Base-by-base conservation (phyloP, 2,797 vertebrate genomes). In the Gobio occitaniae region DNA sequence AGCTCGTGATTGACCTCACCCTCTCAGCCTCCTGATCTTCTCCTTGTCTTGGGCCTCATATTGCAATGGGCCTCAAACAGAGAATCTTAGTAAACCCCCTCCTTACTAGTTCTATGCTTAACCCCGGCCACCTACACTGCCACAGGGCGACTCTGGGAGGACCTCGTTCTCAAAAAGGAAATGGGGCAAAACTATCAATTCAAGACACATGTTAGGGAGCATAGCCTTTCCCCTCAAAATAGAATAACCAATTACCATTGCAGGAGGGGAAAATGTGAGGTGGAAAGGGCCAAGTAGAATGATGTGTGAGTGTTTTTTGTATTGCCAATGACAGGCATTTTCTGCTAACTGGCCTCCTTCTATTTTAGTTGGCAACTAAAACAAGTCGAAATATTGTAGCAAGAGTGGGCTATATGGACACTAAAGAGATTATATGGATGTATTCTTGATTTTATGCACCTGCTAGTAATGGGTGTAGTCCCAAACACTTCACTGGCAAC, bases 71-170 rank as follows among this genome's bases (percentile, higher is more conserved):
- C 41, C 41, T 44, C 59, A 63, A 44, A 70, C 25, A 59, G 25
- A 44, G 61, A 52, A 25, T n/a, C 6, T 82, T 71, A 3, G 32
- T 77, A 80, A 87, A 83, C 48, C 59, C 54, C 44, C 70, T 44
- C 70, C 72, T 15, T 66, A 48, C 41, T 72, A 41, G 48, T 66
- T 59, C 38, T 3, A 4, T 52, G 44, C 75, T 89, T 82, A 78
- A 84, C 81, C 84, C 48, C 47, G 29, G 36, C 69, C 83, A 85
- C 76, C 66, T 78, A 69, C 69, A 87, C 72, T 76, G 82, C 82
- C 86, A 84, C 25, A 15, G 77, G 81, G 82, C 25, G 36, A 83
- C 66, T 79, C 11, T 38, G 19, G 11, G 54, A 38, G 41, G 66
- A 86, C 41, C 80, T 52, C 13, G 3, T 29, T 86, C 65, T 50